Base-by-base conservation (phyloP, 1,140 invertebrate genomes). In the Vanessa atalanta region DNA sequence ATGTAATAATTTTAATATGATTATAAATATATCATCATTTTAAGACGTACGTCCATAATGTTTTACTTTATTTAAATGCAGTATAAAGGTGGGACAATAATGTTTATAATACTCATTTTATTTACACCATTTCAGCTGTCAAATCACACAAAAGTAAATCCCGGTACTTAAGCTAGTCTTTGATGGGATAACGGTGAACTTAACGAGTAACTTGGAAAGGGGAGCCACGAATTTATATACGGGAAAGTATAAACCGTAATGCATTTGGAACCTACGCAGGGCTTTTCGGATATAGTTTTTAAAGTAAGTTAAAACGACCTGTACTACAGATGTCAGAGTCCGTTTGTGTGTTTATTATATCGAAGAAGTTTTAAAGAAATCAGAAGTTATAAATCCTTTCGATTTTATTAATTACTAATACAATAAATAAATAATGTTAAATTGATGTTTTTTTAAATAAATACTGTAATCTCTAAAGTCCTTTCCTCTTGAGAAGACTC, bases 131-230 rank as follows among this genome's bases (percentile, higher is more conserved):
- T 60, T 48, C 43, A 14, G 43, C 51, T 72, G 64, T 67, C 53
- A 72, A 60, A 15, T 57, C 66, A 55, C 37, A 64, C 72, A 53
- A 64, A 72, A 76, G 65, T 67, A 70, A 79, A 77, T 79, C 75
- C 72, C 70, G 57, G 70, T 70, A 79, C 75, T 81, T 76, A 80
- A 65, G 64, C 66, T 64, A 69, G 74, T 79, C 74, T 79, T 81
- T 83, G 79, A 81, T 79, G 77, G 81, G 79, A 81, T 83, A 73
- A 79, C 61, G 16, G 65, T 16, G 9, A 43, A 43, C 50, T 65
- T 71, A 71, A 47, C 43, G 16, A 64, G 69, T 13, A 61, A 61
- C 57, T 71, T 55, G 23, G 31, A 67, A 50, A 74, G 67, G 72
- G 72, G 66, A 64, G 37, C n/a, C 47, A 48, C 37, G 37, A 43